These are phyloP conservation scores for Rhabdomys pumilio DNA, from an alignment of 2,797 vertebrate species.

Conservation along the genomic window DNA sequence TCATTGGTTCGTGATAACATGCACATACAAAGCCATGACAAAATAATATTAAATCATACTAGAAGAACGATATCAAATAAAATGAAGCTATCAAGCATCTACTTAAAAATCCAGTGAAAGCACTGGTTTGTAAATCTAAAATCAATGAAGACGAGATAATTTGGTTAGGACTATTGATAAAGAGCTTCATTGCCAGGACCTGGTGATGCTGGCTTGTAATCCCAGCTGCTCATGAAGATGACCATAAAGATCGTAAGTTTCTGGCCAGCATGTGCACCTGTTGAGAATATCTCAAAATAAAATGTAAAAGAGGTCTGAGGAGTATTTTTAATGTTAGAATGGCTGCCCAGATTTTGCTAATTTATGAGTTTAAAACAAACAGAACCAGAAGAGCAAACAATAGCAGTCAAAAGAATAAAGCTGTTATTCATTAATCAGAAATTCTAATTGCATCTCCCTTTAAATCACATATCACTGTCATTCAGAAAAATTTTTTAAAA, in stretches of 20 bases:
- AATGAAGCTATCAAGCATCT: conserved; percentile 1
- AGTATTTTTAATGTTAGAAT: neutral
- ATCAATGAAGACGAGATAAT: neutral
- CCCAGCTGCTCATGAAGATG: neutral
- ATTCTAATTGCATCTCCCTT: neutral
- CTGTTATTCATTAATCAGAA: neutral
- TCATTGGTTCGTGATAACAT: conserved; percentile 8
- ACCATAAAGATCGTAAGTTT: neutral
- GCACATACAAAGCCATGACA: neutral
- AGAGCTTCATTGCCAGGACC: neutral
- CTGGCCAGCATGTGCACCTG: neutral
- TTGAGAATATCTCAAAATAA: neutral
- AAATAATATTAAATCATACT: conserved; percentile 25
- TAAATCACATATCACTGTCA: neutral
- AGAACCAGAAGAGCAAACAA: neutral
- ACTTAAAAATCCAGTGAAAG: neutral
- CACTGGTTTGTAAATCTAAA: neutral
- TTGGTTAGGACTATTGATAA: neutral
- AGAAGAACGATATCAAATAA: conserved; percentile 11
- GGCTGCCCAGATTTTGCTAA: neutral
- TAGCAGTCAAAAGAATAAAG: neutral
- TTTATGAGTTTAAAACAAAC: neutral
- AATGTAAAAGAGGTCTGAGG: neutral
- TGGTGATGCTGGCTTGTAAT: neutral
- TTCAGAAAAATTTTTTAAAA: neutral